Evolutionary conservation across 2,113 vertebrate species (phyloP).

Genomic region (Cheilinus undulatus): DNA sequence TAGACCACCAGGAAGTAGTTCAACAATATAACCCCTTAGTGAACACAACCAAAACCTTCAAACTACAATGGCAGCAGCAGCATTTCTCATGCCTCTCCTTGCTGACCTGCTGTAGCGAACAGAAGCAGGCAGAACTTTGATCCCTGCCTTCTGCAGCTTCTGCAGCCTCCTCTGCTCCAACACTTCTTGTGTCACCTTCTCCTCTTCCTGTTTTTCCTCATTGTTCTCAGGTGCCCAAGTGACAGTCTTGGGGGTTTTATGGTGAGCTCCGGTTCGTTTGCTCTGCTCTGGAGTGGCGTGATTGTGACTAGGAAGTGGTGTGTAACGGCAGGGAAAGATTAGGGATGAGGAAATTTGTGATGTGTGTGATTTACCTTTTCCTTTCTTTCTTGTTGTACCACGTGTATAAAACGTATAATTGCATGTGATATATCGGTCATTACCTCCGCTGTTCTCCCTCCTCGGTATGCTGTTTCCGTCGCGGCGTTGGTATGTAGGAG

Average conservation of each 20-base stretch:
- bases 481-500: constrained; percentile 88
- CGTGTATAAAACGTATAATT: background rate
- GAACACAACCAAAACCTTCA: constrained; percentile 8
- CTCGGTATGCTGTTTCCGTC: constrained; percentile 89
- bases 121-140: constrained; percentile 91
- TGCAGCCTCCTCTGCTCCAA: constrained; percentile 85
- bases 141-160: constrained; percentile 90
- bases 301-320: constrained; percentile 82
- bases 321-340: constrained; percentile 30
- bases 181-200: constrained; percentile 68
- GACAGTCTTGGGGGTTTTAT: constrained; percentile 65
- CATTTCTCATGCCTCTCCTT: constrained; percentile 35
- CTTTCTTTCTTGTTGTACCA: background rate
- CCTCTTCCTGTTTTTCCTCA: constrained; percentile 63
- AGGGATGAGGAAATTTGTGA: constrained; percentile 5
- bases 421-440: constrained; percentile 75
- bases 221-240: constrained; percentile 67
- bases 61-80: constrained; percentile 27
- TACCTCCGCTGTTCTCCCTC: constrained; percentile 93
- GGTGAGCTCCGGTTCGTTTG: constrained; percentile 46
- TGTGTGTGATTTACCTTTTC: constrained; percentile 24
- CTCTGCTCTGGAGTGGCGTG: constrained; percentile 85
- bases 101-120: constrained; percentile 93
- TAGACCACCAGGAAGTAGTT: background rate
- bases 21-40: constrained; percentile 47